Percentiles rank a stretch among this genome's conserved stretches.
Conservation (phyloP, 2,113 vertebrate genomes). For the Semnornis frantzii region DNA sequence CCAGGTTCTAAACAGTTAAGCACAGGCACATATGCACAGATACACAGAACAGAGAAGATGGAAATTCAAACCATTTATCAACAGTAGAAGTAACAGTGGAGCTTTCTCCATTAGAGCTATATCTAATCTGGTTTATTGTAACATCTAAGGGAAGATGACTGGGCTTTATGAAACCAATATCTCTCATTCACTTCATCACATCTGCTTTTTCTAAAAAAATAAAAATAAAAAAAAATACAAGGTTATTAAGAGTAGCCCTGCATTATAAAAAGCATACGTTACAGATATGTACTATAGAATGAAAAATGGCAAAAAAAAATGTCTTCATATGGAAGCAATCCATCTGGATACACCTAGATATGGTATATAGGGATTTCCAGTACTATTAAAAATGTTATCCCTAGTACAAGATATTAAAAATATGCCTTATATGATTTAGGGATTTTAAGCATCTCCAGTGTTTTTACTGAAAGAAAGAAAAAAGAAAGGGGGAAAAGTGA, state of each 20-base stretch:
- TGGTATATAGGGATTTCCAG: slow-evolving; percentile 54
- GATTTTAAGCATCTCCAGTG: slow-evolving; percentile 43
- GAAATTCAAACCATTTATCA: slow-evolving; percentile 60
- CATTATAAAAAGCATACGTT: slow-evolving; percentile 66
- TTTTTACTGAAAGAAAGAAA: slow-evolving; percentile 24
- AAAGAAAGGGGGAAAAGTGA: neutral
- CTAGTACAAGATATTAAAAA: slow-evolving; percentile 70
- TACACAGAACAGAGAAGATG: slow-evolving; percentile 31
- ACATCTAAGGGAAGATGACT: slow-evolving; percentile 66
- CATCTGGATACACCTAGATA: slow-evolving; percentile 68
- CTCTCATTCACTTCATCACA: slow-evolving; percentile 72
- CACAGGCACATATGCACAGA: neutral
- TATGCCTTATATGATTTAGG: slow-evolving; percentile 54
- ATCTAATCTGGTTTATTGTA: slow-evolving; percentile 67
- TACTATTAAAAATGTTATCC: slow-evolving; percentile 69
- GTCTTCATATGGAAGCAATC: slow-evolving; percentile 72
- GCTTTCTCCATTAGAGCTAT: slow-evolving; percentile 51
- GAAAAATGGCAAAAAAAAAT: slow-evolving; percentile 67
- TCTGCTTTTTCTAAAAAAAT: slow-evolving; percentile 62
- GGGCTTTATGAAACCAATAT: slow-evolving; percentile 70
- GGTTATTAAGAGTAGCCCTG: slow-evolving; percentile 67
- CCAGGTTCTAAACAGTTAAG: slow-evolving; percentile 37
- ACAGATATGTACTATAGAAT: neutral
- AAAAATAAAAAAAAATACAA: slow-evolving; percentile 37
- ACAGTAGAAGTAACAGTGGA: slow-evolving; percentile 26